phyloP scores from a whole-genome alignment of 2,113 vertebrate genomes.

The Prunella himalayana region DNA sequence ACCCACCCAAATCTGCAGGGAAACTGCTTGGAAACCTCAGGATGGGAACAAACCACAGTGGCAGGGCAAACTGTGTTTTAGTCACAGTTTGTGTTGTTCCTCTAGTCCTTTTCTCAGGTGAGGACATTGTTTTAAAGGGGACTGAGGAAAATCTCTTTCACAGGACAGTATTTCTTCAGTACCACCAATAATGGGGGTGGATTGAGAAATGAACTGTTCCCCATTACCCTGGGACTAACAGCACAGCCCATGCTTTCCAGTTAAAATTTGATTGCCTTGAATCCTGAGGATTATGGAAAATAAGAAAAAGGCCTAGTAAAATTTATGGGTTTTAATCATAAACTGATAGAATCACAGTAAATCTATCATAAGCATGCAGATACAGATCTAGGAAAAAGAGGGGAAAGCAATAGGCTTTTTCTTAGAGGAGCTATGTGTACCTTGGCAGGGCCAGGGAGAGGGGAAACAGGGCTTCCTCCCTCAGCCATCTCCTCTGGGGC shows the following conservation, averaged over 20 bases:
- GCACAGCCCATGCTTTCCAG: not conserved
- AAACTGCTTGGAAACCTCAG: not conserved
- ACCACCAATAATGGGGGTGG: conserved; percentile 7
- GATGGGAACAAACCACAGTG: not conserved
- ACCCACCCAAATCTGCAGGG: rapidly evolving
- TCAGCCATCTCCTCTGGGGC: not conserved
- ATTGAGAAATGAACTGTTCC: not conserved
- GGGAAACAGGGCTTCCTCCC: not conserved
- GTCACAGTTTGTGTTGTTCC: not conserved
- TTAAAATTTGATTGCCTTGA: conserved; percentile 54
- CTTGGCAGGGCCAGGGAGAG: not conserved
- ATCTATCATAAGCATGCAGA: conserved; percentile 27
- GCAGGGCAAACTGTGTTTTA: not conserved
- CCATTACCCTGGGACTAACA: conserved; percentile 2
- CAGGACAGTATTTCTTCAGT: conserved; percentile 52
- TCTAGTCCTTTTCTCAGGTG: not conserved
- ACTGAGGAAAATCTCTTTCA: conserved; percentile 9
- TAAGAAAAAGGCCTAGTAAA: conserved; percentile 44
- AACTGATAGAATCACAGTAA: conserved; percentile 28
- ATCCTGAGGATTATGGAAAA: conserved; percentile 40
- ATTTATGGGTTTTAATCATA: conserved; percentile 61
- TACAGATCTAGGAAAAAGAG: not conserved
- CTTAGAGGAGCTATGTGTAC: not conserved
- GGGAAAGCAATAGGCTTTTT: not conserved
- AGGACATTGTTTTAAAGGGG: not conserved